These are phyloP conservation scores for Priocnemis perturbator DNA, from an alignment of 2,888 invertebrate species.

Conservation along the genomic window DNA sequence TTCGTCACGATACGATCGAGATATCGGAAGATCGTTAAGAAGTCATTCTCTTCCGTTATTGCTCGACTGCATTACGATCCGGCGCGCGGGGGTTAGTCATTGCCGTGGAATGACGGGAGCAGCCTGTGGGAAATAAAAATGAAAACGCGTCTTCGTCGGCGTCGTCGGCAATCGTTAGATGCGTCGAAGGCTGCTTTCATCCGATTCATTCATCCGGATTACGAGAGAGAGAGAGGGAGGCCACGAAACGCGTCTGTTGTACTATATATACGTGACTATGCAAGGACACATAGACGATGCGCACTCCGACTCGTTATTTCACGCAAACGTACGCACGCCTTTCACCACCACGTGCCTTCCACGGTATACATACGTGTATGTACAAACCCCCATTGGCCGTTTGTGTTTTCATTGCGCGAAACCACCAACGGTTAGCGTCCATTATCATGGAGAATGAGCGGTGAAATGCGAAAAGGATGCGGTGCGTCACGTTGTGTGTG, in stretches of 20 bases:
- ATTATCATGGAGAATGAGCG: too few species aligned
- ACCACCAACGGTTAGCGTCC: too few species aligned
- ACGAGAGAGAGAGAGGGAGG: not conserved
- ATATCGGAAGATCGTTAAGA: slow-evolving; percentile 23
- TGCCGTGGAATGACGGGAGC: slow-evolving; percentile 5
- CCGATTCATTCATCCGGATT: not conserved
- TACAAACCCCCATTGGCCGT: too few species aligned
- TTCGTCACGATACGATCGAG: slow-evolving; percentile 17
- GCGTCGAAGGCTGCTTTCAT: too few species aligned
- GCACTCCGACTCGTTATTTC: not conserved
- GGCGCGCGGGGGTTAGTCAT: slow-evolving; percentile 32
- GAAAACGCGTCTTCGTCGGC: slow-evolving; percentile 11
- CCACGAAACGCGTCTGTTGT: slow-evolving; percentile 8
- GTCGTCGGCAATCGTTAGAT: slow-evolving; percentile 13
- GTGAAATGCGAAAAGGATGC: too few species aligned
- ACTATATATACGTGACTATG: slow-evolving; percentile 23
- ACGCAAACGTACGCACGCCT: too few species aligned
- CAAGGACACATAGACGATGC: slow-evolving; percentile 11
- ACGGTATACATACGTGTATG: too few species aligned
- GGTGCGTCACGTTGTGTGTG: too few species aligned
- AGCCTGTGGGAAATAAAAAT: slow-evolving; percentile 30
- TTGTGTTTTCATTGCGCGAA: too few species aligned
- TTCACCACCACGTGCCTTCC: too few species aligned
- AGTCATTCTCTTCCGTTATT: slow-evolving; percentile 15
- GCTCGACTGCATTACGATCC: slow-evolving; percentile 23